A percentile compares a stretch with the other conserved stretches of the same genome.
phyloP scores from a whole-genome alignment of 53 echinoderm and acorn worm species.

The Antedon mediterranea region DNA sequence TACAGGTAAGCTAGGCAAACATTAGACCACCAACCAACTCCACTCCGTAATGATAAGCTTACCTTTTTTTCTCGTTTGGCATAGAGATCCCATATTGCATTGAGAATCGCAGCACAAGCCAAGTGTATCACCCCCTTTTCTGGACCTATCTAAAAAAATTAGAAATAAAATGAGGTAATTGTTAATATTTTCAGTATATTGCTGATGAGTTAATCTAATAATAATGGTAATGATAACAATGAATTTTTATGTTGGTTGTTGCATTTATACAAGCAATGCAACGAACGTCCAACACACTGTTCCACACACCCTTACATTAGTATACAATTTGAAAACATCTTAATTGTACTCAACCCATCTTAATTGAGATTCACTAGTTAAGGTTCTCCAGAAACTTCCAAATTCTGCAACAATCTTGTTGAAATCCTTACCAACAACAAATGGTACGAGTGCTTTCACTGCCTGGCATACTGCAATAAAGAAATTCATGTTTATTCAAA shows the following conservation, averaged over 20 bases:
- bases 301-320: neutral
- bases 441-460: slow-evolving; percentile 47
- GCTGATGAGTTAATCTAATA: no score
- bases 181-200: neutral
- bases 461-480: slow-evolving; percentile 51
- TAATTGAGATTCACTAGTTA: slow-evolving; percentile 76
- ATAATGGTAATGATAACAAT: no score
- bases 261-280: no score
- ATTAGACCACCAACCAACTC: no score
- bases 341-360: slow-evolving; percentile 63
- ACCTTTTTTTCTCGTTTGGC: slow-evolving; percentile 78
- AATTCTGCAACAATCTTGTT: slow-evolving; percentile 62
- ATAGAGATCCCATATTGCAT: slow-evolving; percentile 96
- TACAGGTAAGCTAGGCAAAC: no score
- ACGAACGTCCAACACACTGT: no score
- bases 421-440: slow-evolving; percentile 40
- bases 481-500: no score
- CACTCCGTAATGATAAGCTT: neutral
- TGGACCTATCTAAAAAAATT: slow-evolving; percentile 66
- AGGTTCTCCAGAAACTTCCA: slow-evolving; percentile 55
- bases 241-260: no score
- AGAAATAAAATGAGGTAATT: neutral
- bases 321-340: neutral
- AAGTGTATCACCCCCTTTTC: slow-evolving; percentile 92
- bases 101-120: slow-evolving; percentile 62